Base-by-base conservation (phyloP, 2,888 invertebrate species). In the Rhagium mordax region DNA sequence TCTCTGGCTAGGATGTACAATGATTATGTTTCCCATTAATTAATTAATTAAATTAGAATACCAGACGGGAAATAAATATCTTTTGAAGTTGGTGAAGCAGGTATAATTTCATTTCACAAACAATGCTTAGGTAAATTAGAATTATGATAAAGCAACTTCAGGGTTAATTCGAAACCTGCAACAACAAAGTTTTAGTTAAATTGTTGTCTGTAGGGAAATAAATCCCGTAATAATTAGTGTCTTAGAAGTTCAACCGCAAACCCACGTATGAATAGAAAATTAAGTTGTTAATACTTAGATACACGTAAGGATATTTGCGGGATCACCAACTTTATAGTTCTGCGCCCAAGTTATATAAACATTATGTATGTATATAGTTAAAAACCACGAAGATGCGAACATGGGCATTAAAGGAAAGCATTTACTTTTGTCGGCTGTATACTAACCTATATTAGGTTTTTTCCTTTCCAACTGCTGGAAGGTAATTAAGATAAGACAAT, bases 211-310 rank as follows among this genome's bases (percentile, higher is more conserved):
- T 60, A 55, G 66, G 68, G 68, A 74, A 70, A 78, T 78, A 76
- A 78, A 78, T 78, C 74, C 70, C 29, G 57, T 72, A 74, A 78
- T 76, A 74, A 78, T 78, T 73, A 76, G 62, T 55, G 57, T 74
- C 64, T 72, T 65, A 72, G 62, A 73, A 70, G 71, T 71, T 69
- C 55, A 61, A 69, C 49, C 60, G 60, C 53, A 21, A 47, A 29
- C 74, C 27, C 69, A 70, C 66, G 67, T 75, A 69, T 75, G 72
- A 75, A 68, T 74, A 68, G 51, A 61, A 72, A 75, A 73, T 78
- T 78, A 72, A 65, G 65, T 53, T 53, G 53, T 16, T 51, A 65
- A 53, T 49, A 53, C 65, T 51, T 20, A 20, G 51, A 33, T 53
- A 41, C 29, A 53, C 10, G 65, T 41, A 33, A 51, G 51, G 64